Evolutionary conservation across 1,140 invertebrate species (phyloP).

Genomic region (Lasioglossum baleicum): DNA sequence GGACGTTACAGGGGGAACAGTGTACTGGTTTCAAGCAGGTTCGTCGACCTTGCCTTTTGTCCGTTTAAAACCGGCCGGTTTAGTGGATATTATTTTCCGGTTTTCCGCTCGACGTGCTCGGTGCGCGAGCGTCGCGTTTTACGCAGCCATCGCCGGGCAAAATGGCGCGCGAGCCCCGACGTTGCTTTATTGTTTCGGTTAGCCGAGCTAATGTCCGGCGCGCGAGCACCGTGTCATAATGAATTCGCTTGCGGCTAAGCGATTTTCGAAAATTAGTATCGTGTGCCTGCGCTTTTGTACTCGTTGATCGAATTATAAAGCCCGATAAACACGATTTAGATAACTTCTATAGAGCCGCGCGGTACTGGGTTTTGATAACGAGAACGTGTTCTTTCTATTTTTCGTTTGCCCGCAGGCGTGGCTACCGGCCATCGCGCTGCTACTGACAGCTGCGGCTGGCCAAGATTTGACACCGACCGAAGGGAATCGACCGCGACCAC

Average conservation of each 20-base stretch:
- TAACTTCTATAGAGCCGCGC: background rate
- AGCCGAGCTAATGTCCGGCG: constrained; percentile 16
- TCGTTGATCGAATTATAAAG: background rate
- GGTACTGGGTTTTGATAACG: background rate
- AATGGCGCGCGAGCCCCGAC: constrained; percentile 6
- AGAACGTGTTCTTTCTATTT: background rate
- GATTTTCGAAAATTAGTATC: constrained; percentile 29
- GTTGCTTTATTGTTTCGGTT: constrained; percentile 35
- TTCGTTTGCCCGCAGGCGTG: constrained; percentile 57
- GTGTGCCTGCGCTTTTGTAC: background rate
- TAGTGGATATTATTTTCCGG: constrained; percentile 71
- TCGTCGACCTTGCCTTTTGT: no score
- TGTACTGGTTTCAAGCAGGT: background rate
- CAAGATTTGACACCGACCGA: constrained; percentile 63
- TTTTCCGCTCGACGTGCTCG: constrained; percentile 64
- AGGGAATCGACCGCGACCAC: constrained; percentile 48
- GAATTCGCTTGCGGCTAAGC: constrained; percentile 25
- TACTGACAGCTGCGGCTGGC: constrained; percentile 62
- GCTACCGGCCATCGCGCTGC: constrained; percentile 63
- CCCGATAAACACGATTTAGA: background rate
- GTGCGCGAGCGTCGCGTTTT: constrained; percentile 22
- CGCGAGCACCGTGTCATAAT: constrained; percentile 6
- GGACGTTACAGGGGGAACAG: no score
- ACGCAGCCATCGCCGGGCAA: constrained; percentile 12
- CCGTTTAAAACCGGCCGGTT: constrained; percentile 54